Evolutionary conservation across 2,113 vertebrate species (phyloP).

Genomic region (Romanogobio albipinnatus): DNA sequence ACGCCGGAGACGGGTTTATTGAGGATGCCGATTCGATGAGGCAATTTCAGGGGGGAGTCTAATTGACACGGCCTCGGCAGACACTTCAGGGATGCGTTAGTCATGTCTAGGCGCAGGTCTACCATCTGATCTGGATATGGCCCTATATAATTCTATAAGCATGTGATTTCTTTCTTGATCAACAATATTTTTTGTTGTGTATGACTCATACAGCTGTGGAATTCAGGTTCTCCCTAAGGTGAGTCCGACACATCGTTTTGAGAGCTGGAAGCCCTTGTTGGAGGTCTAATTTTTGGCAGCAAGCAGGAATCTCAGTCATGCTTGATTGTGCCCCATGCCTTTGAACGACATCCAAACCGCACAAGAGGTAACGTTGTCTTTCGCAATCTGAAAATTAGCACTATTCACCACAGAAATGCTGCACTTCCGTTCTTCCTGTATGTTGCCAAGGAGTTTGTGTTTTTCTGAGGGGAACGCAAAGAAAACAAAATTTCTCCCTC

Average conservation of each 20-base stretch:
- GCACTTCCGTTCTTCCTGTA: background rate
- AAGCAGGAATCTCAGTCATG: background rate
- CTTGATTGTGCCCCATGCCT: background rate
- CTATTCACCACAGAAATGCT: background rate
- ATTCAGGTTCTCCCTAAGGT: constrained; percentile 27
- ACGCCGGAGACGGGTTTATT: too few relatives aligned
- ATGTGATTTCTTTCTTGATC: background rate
- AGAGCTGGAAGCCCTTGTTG: constrained; percentile 35
- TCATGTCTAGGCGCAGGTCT: too few relatives aligned
- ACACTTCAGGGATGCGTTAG: too few relatives aligned
- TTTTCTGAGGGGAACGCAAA: background rate
- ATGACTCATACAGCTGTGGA: constrained; percentile 13
- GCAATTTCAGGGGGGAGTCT: too few relatives aligned
- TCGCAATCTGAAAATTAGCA: constrained; percentile 9
- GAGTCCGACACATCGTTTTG: background rate
- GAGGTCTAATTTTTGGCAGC: constrained; percentile 30
- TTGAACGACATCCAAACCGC: constrained; percentile 44
- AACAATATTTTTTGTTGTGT: background rate
- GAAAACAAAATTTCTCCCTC: constrained; percentile 31
- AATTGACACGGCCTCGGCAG: too few relatives aligned
- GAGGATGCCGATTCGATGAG: too few relatives aligned
- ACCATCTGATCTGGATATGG: too few relatives aligned
- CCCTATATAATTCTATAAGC: too few relatives aligned
- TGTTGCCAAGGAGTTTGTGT: constrained; percentile 7
- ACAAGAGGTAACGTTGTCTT: constrained; percentile 33